phyloP scores from a whole-genome alignment of 2,888 invertebrate genomes.

The Parnassius glacialis region DNA sequence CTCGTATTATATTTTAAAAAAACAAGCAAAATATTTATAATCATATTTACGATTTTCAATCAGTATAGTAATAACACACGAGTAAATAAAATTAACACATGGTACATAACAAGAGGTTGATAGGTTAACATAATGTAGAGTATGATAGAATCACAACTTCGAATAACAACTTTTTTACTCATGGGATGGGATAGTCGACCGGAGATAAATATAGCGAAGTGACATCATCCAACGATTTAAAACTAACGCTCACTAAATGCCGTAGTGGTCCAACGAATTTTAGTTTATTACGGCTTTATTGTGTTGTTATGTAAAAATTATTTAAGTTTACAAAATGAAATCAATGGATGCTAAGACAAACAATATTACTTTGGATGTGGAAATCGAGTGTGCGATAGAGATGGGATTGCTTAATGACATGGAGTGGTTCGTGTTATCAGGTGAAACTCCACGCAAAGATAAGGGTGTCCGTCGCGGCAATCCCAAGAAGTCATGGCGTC shows the following conservation, averaged over 20 bases:
- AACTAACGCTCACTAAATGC: slow-evolving; percentile 35
- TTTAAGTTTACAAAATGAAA: slow-evolving; percentile 11
- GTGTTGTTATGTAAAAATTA: slow-evolving; percentile 3
- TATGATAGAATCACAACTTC: background rate
- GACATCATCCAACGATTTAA: slow-evolving; percentile 39
- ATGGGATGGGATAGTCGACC: slow-evolving; percentile 28
- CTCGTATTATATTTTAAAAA: too few species aligned
- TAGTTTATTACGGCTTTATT: slow-evolving; percentile 1
- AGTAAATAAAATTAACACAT: background rate
- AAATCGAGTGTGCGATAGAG: slow-evolving; percentile 60
- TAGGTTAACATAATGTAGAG: slow-evolving; percentile 4
- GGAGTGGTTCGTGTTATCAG: slow-evolving; percentile 70
- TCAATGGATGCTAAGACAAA: slow-evolving; percentile 41
- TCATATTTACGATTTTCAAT: background rate
- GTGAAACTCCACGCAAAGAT: slow-evolving; percentile 61
- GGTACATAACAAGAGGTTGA: slow-evolving; percentile 41
- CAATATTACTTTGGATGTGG: slow-evolving; percentile 56
- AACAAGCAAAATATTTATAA: too few species aligned
- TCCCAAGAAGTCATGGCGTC: slow-evolving; percentile 57
- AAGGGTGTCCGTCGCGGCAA: slow-evolving; percentile 47
- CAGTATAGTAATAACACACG: background rate
- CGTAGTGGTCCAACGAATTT: background rate
- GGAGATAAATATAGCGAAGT: slow-evolving; percentile 33
- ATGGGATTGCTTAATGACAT: slow-evolving; percentile 53
- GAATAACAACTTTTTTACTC: slow-evolving; percentile 3